Conservation (phyloP, 2,113 vertebrate genomes). For the Pteropus alecto region DNA sequence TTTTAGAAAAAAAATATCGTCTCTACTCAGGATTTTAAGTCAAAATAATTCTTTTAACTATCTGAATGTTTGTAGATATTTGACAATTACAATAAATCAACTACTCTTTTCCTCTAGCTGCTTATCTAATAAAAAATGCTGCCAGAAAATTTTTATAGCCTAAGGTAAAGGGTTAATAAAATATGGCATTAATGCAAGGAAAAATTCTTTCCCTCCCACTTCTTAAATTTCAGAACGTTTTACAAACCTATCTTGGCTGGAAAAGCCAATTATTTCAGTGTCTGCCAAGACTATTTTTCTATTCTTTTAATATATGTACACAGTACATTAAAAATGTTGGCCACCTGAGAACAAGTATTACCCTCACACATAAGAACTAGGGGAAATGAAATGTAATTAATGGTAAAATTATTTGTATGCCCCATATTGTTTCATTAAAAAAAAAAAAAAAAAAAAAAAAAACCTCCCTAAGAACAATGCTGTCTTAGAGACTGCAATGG, state of each 20-base stretch:
- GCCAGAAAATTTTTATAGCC: slow-evolving; percentile 13
- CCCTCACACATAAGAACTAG: slow-evolving; percentile 76
- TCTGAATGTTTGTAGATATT: slow-evolving; percentile 24
- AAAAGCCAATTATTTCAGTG: slow-evolving; percentile 83
- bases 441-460: not conserved
- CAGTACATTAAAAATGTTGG: slow-evolving; percentile 75
- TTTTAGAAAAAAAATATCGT: slow-evolving; percentile 23
- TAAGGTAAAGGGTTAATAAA: slow-evolving; percentile 66
- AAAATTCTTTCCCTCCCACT: slow-evolving; percentile 56
- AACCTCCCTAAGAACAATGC: slow-evolving; percentile 14
- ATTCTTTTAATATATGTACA: slow-evolving; percentile 67
- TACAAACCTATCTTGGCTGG: slow-evolving; percentile 81
- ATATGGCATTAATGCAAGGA: slow-evolving; percentile 48
- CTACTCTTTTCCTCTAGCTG: slow-evolving; percentile 16
- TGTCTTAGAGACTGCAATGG: not conserved
- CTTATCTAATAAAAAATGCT: slow-evolving; percentile 50
- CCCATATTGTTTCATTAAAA: slow-evolving; percentile 45
- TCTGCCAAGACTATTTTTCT: slow-evolving; percentile 80
- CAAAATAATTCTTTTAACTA: slow-evolving; percentile 40
- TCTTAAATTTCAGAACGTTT: slow-evolving; percentile 74
- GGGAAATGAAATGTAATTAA: slow-evolving; percentile 69
- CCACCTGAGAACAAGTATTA: slow-evolving; percentile 77
- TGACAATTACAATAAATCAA: slow-evolving; percentile 47
- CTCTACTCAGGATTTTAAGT: slow-evolving; percentile 31
- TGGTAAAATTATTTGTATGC: slow-evolving; percentile 63